Evolutionary conservation across 2,113 vertebrate species (phyloP).

Genomic region (Microcebus ravelobensis): DNA sequence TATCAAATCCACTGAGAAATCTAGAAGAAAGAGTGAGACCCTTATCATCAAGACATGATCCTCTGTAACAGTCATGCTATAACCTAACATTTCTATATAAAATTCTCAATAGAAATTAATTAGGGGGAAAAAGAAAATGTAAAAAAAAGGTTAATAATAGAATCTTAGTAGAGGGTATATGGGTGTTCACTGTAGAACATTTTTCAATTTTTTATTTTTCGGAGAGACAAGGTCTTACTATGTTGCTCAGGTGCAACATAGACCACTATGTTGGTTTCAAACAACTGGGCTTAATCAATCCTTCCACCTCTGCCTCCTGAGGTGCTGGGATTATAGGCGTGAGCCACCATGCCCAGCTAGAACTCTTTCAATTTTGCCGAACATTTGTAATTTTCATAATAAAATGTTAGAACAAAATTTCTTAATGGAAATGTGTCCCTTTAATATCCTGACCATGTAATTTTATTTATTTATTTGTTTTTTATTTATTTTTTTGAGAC

Average conservation of each 20-base stretch:
- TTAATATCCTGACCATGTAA: not conserved
- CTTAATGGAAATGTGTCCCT: not conserved
- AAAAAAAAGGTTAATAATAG: not conserved
- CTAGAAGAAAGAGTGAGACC: not conserved
- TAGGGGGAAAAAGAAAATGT: not conserved
- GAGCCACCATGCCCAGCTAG: no score
- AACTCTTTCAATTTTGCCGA: not conserved
- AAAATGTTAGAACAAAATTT: not conserved
- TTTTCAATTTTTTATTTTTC: not conserved
- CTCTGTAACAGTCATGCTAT: not conserved
- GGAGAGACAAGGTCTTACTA: no score
- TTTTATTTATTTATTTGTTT: not conserved
- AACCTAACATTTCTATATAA: not conserved
- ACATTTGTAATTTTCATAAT: not conserved
- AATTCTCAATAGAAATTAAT: constrained; percentile 13
- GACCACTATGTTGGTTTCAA: no score
- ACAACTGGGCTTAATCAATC: no score
- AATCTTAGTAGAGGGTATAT: not conserved
- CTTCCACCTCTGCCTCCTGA: no score
- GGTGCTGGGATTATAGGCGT: no score
- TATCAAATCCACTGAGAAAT: not conserved
- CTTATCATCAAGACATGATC: not conserved
- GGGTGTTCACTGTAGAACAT: not conserved
- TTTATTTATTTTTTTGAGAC: no score
- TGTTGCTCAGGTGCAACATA: no score